Evolutionary conservation across 2,797 vertebrate genomes (phyloP).

Genomic region (Coreius guichenoti): DNA sequence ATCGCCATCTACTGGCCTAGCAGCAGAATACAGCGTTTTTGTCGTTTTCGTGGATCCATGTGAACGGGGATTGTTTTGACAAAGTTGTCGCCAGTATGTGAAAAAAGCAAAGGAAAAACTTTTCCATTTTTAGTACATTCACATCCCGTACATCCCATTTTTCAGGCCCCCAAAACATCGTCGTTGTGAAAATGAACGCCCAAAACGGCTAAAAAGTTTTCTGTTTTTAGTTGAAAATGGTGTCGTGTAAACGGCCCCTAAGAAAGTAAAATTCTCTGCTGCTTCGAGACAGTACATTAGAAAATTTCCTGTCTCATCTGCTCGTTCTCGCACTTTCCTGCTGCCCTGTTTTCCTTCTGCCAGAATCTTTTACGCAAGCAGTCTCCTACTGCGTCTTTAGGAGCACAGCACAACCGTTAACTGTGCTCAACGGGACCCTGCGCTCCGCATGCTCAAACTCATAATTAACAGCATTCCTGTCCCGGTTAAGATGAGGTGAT

Average conservation of each 20-base stretch:
- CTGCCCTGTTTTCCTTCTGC: slow-evolving; percentile 10
- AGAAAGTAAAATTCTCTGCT: neutral
- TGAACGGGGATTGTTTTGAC: too few relatives aligned
- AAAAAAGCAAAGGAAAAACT: too few relatives aligned
- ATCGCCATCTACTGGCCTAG: too few relatives aligned
- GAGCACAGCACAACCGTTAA: slow-evolving; percentile 41
- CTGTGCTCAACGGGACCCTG: slow-evolving; percentile 44
- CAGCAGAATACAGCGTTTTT: too few relatives aligned
- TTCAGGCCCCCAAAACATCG: too few relatives aligned
- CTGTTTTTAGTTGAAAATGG: too few relatives aligned
- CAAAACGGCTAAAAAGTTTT: too few relatives aligned
- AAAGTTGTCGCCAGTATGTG: too few relatives aligned
- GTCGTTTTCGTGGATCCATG: too few relatives aligned
- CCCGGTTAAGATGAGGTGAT: slow-evolving; percentile 57
- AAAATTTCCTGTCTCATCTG: neutral
- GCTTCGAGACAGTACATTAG: neutral
- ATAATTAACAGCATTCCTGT: slow-evolving; percentile 55
- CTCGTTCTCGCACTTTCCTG: neutral
- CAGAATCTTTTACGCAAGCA: slow-evolving; percentile 22
- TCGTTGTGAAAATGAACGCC: too few relatives aligned
- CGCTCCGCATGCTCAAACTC: slow-evolving; percentile 38
- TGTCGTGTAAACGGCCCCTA: accelerated
- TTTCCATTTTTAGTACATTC: too few relatives aligned
- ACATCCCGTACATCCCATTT: too few relatives aligned
- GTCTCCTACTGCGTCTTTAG: slow-evolving; percentile 48